A percentile compares a stretch with the other conserved stretches of the same genome.
phyloP scores from a whole-genome alignment of 1,140 invertebrate genomes.

The Amyelois transitella region DNA sequence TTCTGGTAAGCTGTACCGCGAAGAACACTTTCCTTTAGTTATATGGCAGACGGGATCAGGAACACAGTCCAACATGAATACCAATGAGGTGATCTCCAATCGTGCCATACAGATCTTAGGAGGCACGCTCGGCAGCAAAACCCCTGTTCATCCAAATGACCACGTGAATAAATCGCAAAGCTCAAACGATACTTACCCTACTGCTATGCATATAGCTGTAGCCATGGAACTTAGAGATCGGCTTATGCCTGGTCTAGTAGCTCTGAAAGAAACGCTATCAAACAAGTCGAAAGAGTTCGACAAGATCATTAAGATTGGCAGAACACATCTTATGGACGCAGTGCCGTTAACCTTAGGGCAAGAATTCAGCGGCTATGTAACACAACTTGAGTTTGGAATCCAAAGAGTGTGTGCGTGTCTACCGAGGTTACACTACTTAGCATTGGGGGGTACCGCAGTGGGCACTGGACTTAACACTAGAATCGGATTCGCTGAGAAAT shows the following conservation, averaged over 20 bases:
- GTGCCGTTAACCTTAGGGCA: constrained; percentile 97
- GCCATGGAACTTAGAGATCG: constrained; percentile 91
- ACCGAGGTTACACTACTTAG: constrained; percentile 91
- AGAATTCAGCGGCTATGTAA: constrained; percentile 96
- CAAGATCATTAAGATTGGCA: constrained; percentile 95
- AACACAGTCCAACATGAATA: constrained; percentile 99
- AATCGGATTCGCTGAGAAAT: constrained; percentile 91
- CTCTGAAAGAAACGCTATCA: constrained; percentile 83
- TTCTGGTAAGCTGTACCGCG: constrained; percentile 92
- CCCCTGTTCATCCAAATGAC: constrained; percentile 98
- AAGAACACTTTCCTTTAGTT: constrained; percentile 96
- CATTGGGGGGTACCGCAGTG: constrained; percentile 97
- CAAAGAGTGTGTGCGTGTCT: constrained; percentile 89
- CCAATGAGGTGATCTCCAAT: constrained; percentile 96
- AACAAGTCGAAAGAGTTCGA: constrained; percentile 90
- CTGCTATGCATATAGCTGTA: constrained; percentile 98
- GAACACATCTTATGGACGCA: constrained; percentile 93
- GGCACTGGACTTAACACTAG: constrained; percentile 96
- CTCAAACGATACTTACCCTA: constrained; percentile 99
- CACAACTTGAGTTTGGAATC: constrained; percentile 91
- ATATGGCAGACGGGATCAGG: constrained; percentile 99
- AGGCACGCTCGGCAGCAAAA: constrained; percentile 93
- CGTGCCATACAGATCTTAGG: constrained; percentile 96
- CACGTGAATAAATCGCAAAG: constrained; percentile 99
- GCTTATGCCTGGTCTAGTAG: constrained; percentile 87